Evolutionary conservation across 2,113 vertebrate genomes (phyloP), one percentile per base, ranked within the genome.

Genomic region (Guaruba guarouba): DNA sequence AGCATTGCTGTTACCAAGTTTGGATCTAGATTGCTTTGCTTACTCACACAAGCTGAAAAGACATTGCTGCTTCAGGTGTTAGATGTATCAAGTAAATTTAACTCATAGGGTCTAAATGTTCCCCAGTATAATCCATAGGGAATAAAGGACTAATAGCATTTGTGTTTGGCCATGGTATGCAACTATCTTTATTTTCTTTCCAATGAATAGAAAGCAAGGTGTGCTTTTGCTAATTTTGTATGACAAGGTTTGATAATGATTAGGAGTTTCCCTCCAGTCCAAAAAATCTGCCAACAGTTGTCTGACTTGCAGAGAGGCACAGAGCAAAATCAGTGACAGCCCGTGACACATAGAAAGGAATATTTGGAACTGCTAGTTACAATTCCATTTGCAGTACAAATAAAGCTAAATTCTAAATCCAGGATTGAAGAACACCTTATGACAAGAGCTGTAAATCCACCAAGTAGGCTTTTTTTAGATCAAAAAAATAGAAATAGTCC

Each of bases 281-380:
- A 92, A 95, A 97, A 97, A 86, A 93, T 84, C 94, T 97, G 63
- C 75, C 97, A 93, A 37, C 29, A 97, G 79, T 88, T 94, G 76
- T 91, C 90, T 67, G 57, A 95, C 87, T 93, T 96, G 46, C 13
- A 85, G 44, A 66, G n/a, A 10, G 29, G 14, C 64, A 85, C 17
- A 89, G 51, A 39, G 17, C 91, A 75, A 96, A 93, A 95, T 81
- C 54, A 67, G 27, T 93, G 88, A 89, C 57, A 68, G 24, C 19
- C 20, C 49, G 68, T 33, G 49, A 64, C 48, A 82, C 16, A 83
- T 41, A 92, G 66, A 77, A 92, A 82, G 61, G 86, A 94, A 54
- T 14, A 44, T 54, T 82, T 78, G 87, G 46, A 73, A 51, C 88
- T 97, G 90, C 88, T 90, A 82, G 84, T 83, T 76, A 11, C 24